Base-by-base conservation (phyloP, 2,797 vertebrate species). In the Clarias laeviceps region DNA sequence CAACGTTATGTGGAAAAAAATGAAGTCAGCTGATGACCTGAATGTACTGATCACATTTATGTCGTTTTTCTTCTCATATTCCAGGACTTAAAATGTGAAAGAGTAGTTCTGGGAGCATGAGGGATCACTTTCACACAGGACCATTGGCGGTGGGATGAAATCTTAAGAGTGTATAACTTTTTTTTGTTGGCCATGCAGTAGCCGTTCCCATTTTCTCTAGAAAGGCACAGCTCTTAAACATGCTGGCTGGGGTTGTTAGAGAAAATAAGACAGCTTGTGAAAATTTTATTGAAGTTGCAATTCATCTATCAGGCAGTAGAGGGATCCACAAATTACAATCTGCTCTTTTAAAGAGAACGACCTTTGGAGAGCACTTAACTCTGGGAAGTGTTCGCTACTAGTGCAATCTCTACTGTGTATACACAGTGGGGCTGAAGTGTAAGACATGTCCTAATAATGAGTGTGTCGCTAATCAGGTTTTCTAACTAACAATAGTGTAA, bases 401-500 rank as follows among this genome's bases (percentile, higher is more conserved):
- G 27, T 56, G 65, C 50, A 34, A 0, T 17, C 27, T 69, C 27
- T 34, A 14, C 9, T 24, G 45, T 22, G 65, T 82, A 68, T 68
- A 37, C 45, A 56, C 15, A 56, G 40, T 7, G 12, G 40, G 32
- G 18, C 62, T 54, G 14, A 15, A 81, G 84, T 72, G 64, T 66
- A 59, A 83, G 84, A 65, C n/a, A 14, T 20, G 20, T 27, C 37
- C 85, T 86, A 86, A 89, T 88, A 80, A 89, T 88, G 80, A 82
- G 61, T 85, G 83, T 29, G n/a, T 69, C 15, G 29, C 65, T 88
- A 89, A 88, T 84, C 73, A 86, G 85, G 85, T 86, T 82, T 73
- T 24, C 83, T 85, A 80, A 88, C 74, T 80, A 82, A 88, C 45
- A 50, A 12, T 50, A 50, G 45, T 50, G 45, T 50, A 50, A 50